Conservation (phyloP, 2,797 vertebrate genomes). For the Anguilla marmorata region DNA sequence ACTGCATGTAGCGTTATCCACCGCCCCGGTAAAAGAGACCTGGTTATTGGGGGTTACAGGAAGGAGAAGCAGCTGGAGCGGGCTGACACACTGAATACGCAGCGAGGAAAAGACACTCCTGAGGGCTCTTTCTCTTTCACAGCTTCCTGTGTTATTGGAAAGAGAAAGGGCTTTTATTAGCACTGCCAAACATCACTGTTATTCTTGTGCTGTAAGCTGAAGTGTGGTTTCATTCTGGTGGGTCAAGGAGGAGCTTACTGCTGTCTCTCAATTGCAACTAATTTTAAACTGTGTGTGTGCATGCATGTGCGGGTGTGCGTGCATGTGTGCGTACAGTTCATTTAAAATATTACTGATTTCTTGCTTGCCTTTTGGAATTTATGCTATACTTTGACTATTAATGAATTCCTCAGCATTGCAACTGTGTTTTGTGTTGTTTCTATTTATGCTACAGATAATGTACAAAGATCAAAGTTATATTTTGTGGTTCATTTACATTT, state of each 20-base stretch:
- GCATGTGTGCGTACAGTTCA: not conserved
- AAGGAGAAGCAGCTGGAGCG: conserved; percentile 46
- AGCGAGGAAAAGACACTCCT: conserved; percentile 56
- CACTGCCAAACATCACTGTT: not conserved
- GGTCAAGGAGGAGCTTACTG: not conserved
- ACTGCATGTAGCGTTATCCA: not conserved
- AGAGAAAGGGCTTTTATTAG: conserved; percentile 38
- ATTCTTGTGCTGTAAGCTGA: not conserved
- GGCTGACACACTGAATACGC: conserved; percentile 57
- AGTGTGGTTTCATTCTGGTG: not conserved
- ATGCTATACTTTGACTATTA: not conserved
- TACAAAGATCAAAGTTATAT: not conserved
- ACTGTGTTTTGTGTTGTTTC: not conserved
- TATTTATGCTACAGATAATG: not conserved
- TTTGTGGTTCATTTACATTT: not conserved
- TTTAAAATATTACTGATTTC: not conserved
- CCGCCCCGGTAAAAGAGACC: not conserved
- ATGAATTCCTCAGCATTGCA: not conserved
- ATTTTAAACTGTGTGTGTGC: not conserved
- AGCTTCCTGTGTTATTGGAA: conserved; percentile 51
- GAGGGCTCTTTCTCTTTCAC: conserved; percentile 54
- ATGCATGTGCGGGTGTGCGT: not conserved
- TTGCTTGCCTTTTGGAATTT: not conserved
- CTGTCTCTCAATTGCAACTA: not conserved
- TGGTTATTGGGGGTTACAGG: not conserved